Percentiles rank a stretch among this genome's conserved stretches.
Conservation (phyloP, 2,797 vertebrate genomes). For the Paedocypris micromegethes region DNA sequence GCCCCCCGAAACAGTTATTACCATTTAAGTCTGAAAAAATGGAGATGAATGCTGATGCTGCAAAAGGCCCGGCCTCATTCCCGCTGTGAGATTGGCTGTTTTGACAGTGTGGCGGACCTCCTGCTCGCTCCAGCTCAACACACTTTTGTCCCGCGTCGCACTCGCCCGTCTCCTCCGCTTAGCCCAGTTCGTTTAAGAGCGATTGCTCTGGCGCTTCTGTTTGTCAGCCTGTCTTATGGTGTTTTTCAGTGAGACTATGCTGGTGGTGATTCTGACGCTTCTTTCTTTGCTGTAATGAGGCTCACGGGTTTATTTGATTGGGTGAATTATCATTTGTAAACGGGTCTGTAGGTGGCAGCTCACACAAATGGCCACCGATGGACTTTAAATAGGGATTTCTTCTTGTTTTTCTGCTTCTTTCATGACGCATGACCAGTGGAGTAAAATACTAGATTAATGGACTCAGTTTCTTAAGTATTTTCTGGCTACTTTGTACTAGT, state of each 20-base stretch:
- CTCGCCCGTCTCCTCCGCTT: slow-evolving; percentile 24
- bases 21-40: slow-evolving; percentile 42
- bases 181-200: slow-evolving; percentile 6
- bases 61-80: slow-evolving; percentile 42
- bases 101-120: slow-evolving; percentile 45
- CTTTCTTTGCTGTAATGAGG: not conserved
- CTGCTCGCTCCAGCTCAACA: slow-evolving; percentile 40
- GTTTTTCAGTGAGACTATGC: not conserved
- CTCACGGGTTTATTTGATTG: slow-evolving; percentile 1
- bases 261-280: not conserved
- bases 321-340: too few relatives aligned
- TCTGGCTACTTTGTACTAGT: too few relatives aligned
- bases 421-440: too few relatives aligned
- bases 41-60: slow-evolving; percentile 48
- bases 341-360: too few relatives aligned
- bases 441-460: too few relatives aligned
- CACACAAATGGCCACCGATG: too few relatives aligned
- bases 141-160: slow-evolving; percentile 44
- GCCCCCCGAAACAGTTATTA: slow-evolving; percentile 47
- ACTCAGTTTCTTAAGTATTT: too few relatives aligned
- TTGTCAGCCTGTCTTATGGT: not conserved
- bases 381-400: too few relatives aligned
- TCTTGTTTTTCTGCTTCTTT: too few relatives aligned
- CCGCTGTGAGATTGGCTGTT: slow-evolving; percentile 49
- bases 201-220: slow-evolving; percentile 7